Evolutionary conservation across 92 coral and sea anemone species (phyloP), one percentile per base, ranked within the genome.

Genomic region (Epizoanthus rinbou): DNA sequence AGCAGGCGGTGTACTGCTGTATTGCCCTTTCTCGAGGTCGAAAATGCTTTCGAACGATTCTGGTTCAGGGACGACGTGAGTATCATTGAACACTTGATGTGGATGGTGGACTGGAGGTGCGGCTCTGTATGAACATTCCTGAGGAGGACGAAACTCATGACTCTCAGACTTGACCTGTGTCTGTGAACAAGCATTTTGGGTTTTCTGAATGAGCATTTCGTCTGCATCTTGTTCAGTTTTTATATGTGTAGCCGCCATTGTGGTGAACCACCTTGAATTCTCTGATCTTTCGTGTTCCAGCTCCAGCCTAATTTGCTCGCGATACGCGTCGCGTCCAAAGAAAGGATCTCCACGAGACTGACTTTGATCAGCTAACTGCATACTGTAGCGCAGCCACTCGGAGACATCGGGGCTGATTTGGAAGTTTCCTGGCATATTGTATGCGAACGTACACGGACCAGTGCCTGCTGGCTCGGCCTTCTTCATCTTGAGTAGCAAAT

Each of bases 341-440:
- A 88, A 18, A 86, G 91, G 82, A 65, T 87, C 65, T 76, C 75
- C 60, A 24, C 79, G 82, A 78, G 88, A 35, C 16, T 24, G 11
- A 59, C 88, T 58, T 78, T 80, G 73, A 83, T 88, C 91, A 3
- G 88, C 89, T 28, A 89, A 39, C 80, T 85, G 89, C 89, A 89
- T 89, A 52, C 92, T 89, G 81, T 87, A 89, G 53, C 84, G 92
- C 1, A 89, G 87, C 89, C 92, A 89, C 80, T 89, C 84, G 4
- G 92, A 81, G 8, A 89, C 68, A 15, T 67, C 74, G 0, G 85
- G 85, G 72, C 70, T 76, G 70, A 76, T 76, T 76, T 76, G 82
- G 39, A 58, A 60, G 45, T 59, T 62, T 41, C 58, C 82, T 8
- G 82, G 82, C 70, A 78, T 21, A 24, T n/a, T 62, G 82, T 15